Evolutionary conservation across 2,888 invertebrate species (phyloP), one percentile per base, ranked within the genome.

Genomic region (Tethea ocularis): DNA sequence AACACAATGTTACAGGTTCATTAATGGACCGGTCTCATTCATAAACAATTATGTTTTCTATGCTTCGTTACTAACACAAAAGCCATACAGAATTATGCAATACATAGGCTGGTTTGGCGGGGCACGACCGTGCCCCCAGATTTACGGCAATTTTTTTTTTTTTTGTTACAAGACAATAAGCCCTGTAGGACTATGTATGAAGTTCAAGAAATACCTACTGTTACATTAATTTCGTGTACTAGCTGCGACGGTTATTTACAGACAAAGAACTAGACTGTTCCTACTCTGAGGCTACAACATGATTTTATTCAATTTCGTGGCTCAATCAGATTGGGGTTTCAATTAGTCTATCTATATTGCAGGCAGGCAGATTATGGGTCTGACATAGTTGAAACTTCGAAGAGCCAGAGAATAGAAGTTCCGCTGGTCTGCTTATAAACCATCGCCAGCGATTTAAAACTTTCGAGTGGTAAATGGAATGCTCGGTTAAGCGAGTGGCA

Each of bases 351-450:
- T n/a, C n/a, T 10, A 11, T 7, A 33, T 33, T 33, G 33, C 33
- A 33, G 33, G 36, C 36, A 15, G 15, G 10, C 8, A 8, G 8
- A 29, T 8, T 29, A 29, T 29, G 29, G 8, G 6, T 29, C 10
- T 29, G 24, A 6, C 22, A 23, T 52, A 11, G 52, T 24, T 15
- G 1, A 57, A 46, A 55, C 52, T 52, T 46, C 56, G 55, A 41
- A 62, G 63, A 69, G 67, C 69, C 69, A 53, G 57, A 60, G 57
- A 61, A 57, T 61, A 61, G 58, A 57, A 67, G 64, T 72, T 61
- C 24, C 52, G 63, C 53, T 57, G 64, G 63, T 61, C 61, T 57
- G 57, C 65, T 56, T 59, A 64, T 58, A 66, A 67, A 59, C 51
- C 4, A 56, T 60, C 60, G 52, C 55, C 60, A 65, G 61, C 54